These are phyloP conservation scores for Plectropomus leopardus DNA, from an alignment of 2,113 vertebrate species.

Conservation along the genomic window DNA sequence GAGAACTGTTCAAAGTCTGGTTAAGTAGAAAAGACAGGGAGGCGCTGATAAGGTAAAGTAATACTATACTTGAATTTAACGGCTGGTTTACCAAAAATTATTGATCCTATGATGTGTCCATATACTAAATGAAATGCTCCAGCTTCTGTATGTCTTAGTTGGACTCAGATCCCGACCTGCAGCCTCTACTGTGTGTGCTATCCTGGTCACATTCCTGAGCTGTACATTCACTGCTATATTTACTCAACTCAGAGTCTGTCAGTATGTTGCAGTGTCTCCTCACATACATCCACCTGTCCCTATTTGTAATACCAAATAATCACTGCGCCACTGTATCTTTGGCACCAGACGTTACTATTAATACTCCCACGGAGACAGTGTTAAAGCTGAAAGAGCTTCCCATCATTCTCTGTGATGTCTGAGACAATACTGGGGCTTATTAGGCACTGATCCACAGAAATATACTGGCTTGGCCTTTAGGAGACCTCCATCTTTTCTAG, in stretches of 20 bases:
- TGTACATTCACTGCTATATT: conserved; percentile 72
- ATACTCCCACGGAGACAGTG: conserved; percentile 28
- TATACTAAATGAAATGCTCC: background rate
- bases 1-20: conserved; percentile 1
- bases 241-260: conserved; percentile 55
- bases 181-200: conserved; percentile 41
- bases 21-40: background rate
- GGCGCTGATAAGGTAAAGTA: background rate
- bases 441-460: conserved; percentile 14
- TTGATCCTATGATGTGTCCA: background rate
- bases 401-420: conserved; percentile 18
- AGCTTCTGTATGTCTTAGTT: background rate
- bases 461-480: background rate
- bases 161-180: background rate
- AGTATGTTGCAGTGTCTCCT: conserved; percentile 35
- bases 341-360: conserved; percentile 53
- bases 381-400: conserved; percentile 6
- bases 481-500: background rate
- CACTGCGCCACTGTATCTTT: conserved; percentile 29
- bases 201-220: conserved; percentile 67
- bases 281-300: conserved; percentile 76
- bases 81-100: background rate
- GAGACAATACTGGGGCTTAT: conserved; percentile 16
- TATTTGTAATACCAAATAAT: conserved; percentile 69
- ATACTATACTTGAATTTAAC: background rate